phyloP scores from a whole-genome alignment of 2,888 invertebrate species.

The Liopterus haemorrhoidalis region DNA sequence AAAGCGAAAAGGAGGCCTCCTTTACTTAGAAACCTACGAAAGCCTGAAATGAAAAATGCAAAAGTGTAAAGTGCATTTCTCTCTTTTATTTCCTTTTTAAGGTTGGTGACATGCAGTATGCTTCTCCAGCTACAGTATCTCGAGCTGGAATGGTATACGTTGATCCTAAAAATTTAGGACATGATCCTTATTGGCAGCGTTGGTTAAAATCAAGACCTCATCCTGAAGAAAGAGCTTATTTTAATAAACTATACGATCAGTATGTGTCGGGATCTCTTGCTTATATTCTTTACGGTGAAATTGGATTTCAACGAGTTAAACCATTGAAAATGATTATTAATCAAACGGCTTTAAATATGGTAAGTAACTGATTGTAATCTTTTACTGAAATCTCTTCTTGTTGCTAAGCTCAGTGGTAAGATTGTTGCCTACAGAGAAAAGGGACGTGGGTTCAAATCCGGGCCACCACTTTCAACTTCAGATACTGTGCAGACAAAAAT shows the following conservation, averaged over 20 bases:
- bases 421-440: no score
- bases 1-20: no score
- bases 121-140: slow-evolving; percentile 89
- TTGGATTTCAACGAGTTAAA: slow-evolving; percentile 65
- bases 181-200: slow-evolving; percentile 78
- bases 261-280: slow-evolving; percentile 67
- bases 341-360: slow-evolving; percentile 82
- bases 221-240: slow-evolving; percentile 43
- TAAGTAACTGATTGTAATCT: slow-evolving; percentile 35
- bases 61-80: slow-evolving; percentile 7
- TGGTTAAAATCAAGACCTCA: slow-evolving; percentile 62
- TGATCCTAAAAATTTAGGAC: slow-evolving; percentile 85
- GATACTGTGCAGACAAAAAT: no score
- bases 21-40: no score
- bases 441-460: no score
- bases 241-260: slow-evolving; percentile 63
- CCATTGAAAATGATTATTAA: slow-evolving; percentile 77
- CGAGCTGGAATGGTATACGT: slow-evolving; percentile 92
- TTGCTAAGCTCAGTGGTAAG: no score
- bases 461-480: no score
- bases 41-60: no score
- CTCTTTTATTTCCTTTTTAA: slow-evolving; percentile 34
- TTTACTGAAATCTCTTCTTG: not conserved
- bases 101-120: slow-evolving; percentile 83
- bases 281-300: slow-evolving; percentile 63